Evolutionary conservation across 1,140 invertebrate species (phyloP).

Genomic region (Theocolax elegans): DNA sequence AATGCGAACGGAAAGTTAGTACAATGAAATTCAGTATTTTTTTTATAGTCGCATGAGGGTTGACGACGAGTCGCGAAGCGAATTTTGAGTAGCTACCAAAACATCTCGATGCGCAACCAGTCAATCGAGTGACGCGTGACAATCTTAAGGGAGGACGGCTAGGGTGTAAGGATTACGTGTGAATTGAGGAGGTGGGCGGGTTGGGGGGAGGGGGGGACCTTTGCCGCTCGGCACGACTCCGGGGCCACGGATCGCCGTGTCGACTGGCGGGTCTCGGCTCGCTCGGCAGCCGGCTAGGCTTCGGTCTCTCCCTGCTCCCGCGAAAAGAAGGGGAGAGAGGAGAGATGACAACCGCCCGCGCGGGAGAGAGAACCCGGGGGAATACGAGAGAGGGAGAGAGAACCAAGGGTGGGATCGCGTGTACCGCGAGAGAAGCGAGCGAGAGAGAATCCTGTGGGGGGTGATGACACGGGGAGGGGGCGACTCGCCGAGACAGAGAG

Average conservation of each 20-base stretch:
- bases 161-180: too few species aligned
- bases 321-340: not conserved
- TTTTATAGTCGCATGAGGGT: too few species aligned
- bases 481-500: not conserved
- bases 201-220: not conserved
- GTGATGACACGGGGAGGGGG: conserved; percentile 31
- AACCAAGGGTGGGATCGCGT: conserved; percentile 36
- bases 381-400: conserved; percentile 5
- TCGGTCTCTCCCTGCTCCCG: not conserved
- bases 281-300: not conserved
- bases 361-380: too few species aligned
- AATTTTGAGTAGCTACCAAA: too few species aligned
- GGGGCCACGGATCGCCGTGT: conserved; percentile 4
- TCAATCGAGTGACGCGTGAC: too few species aligned
- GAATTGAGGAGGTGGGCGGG: too few species aligned
- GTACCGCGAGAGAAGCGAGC: conserved; percentile 6
- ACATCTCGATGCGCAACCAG: too few species aligned
- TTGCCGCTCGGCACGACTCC: not conserved
- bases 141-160: too few species aligned
- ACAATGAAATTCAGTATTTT: too few species aligned
- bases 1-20: too few species aligned
- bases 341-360: not conserved
- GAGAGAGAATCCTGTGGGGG: conserved; percentile 21
- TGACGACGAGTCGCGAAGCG: too few species aligned
- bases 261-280: conserved; percentile 22